Base-by-base conservation (phyloP, 2,113 vertebrate genomes). In the Gymnobelideus leadbeateri region DNA sequence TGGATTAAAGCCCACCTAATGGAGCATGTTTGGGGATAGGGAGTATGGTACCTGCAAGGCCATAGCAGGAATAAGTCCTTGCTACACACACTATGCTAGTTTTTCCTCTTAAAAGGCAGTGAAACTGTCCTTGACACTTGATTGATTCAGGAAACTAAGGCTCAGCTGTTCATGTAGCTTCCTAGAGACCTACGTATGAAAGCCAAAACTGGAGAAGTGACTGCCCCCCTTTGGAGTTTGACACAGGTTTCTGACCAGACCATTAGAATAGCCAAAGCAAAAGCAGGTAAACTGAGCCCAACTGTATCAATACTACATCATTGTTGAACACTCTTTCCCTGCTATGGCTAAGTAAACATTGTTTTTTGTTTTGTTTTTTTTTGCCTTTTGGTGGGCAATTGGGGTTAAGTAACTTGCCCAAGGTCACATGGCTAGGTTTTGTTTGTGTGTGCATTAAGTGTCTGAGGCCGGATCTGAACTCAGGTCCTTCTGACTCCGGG, bases 11-110 rank as follows among this genome's bases (percentile, higher is more conserved):
- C 12, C 57, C 57, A 68, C 11, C 57, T 94, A 84, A 93, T 84
- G n/a, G 92, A 84, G 95, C 77, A 31, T 84, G 21, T 47, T n/a
- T 55, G 12, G 57, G 94, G 94, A 92, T 2, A 37, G 89, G 54
- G 54, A 28, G 28, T 68, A 68, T 68, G 12, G 28, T 57, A 57
- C 55, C 26, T 28, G 26, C 26, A 26, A 57, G 9, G 55, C 7
- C 55, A 57, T 11, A 57, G 26, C 8, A 57, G 25, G 55, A 57
- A 12, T 61, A 61, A 12, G 31, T 77, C 61, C 61, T 77, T n/a
- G 31, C 61, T n/a, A n/a, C 19, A 11, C 4, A 77, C 16, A 4
- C 14, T n/a, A 77, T 5, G 14, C 12, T n/a, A n/a, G 8, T n/a
- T 77, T 77, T 77, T n/a, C 61, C 12, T 77, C 31, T 77, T n/a